phyloP scores from a whole-genome alignment of 2,797 vertebrate species.

The Bovichtus diacanthus region DNA sequence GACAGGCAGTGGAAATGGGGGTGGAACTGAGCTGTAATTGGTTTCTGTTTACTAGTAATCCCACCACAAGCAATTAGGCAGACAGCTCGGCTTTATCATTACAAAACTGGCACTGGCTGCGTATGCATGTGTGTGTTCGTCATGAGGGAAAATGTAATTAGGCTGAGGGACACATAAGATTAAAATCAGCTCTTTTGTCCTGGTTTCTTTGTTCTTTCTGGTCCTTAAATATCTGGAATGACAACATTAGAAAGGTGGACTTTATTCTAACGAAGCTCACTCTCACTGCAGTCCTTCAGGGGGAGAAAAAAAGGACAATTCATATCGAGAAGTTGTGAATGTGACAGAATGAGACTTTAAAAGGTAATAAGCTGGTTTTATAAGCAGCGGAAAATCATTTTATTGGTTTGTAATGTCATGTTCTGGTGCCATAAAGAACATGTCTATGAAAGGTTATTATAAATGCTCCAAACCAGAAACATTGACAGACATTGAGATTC shows the following conservation, averaged over 20 bases:
- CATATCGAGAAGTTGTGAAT: no score
- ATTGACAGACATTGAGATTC: not conserved
- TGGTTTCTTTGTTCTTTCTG: conserved; percentile 34
- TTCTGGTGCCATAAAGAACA: not conserved
- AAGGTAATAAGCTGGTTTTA: no score
- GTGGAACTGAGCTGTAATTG: conserved; percentile 72
- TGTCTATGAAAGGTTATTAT: not conserved
- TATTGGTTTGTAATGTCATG: not conserved
- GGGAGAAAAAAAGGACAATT: not conserved
- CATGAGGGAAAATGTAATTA: conserved; percentile 56
- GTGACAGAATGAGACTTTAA: no score
- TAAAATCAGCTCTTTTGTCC: conserved; percentile 58
- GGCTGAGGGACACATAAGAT: conserved; percentile 43
- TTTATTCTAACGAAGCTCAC: not conserved
- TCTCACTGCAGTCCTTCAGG: not conserved
- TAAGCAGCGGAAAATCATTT: no score
- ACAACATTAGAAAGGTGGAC: not conserved
- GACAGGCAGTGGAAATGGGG: conserved; percentile 31
- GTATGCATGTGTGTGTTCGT: conserved; percentile 22
- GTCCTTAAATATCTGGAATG: not conserved
- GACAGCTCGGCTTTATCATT: conserved; percentile 62
- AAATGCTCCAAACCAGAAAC: not conserved
- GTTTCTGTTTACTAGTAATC: conserved; percentile 80
- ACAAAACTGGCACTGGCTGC: conserved; percentile 55
- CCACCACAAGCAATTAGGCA: conserved; percentile 76